Evolutionary conservation across 2,113 vertebrate species (phyloP).

Genomic region (Otis tarda): DNA sequence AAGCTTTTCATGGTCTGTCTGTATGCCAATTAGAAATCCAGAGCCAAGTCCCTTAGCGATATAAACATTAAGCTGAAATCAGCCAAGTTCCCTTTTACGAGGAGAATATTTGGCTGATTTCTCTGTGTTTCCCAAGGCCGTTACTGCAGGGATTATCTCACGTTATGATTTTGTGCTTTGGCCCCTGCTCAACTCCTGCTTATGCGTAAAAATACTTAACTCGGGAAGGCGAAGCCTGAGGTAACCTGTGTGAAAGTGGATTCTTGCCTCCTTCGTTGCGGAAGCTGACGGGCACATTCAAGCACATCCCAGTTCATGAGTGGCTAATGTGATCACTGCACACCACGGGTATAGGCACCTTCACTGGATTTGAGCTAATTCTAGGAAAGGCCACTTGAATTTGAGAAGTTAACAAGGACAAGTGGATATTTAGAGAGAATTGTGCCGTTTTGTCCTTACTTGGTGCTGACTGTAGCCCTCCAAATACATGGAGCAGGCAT

Average conservation of each 20-base stretch:
- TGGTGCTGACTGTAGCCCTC: background rate
- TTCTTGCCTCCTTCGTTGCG: background rate
- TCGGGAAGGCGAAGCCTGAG: background rate
- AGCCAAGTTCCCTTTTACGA: background rate
- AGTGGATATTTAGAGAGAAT: background rate
- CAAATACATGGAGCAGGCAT: background rate
- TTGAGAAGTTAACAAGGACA: background rate
- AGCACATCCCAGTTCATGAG: background rate
- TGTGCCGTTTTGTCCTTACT: background rate
- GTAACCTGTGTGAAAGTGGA: background rate
- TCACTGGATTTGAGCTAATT: background rate
- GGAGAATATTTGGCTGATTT: background rate
- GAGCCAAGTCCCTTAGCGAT: background rate
- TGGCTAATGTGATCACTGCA: rapidly evolving
- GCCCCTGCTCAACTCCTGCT: background rate
- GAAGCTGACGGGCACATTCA: background rate
- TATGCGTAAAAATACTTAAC: background rate
- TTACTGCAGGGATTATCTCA: background rate
- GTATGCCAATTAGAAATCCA: background rate
- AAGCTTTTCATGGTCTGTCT: background rate
- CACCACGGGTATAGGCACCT: background rate
- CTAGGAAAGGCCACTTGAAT: background rate
- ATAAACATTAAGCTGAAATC: background rate
- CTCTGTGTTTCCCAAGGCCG: background rate
- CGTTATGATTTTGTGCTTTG: background rate